These are phyloP conservation scores for Acropora tenuis DNA, from an alignment of 64 coral and sea anemone species.

Conservation along the genomic window DNA sequence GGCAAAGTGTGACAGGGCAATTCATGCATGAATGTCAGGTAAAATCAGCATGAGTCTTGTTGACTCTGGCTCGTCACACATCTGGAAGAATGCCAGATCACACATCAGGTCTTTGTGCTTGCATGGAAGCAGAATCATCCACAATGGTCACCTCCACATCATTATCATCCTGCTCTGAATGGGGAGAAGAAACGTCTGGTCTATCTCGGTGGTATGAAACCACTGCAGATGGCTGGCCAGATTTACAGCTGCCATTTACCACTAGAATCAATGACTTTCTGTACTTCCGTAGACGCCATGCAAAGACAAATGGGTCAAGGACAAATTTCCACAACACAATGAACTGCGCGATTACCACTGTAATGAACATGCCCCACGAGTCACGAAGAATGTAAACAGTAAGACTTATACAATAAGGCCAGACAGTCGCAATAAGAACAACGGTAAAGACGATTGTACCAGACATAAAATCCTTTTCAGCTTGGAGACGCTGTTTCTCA, in stretches of 20 bases:
- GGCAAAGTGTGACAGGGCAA: too few species aligned
- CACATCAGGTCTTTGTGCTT: background rate
- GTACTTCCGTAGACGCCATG: slow-evolving; percentile 57
- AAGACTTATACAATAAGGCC: slow-evolving; percentile 15
- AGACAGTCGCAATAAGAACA: slow-evolving; percentile 47
- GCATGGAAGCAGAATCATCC: background rate
- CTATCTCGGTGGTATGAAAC: background rate
- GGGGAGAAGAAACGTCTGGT: background rate
- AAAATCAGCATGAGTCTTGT: too few species aligned
- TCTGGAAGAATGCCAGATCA: background rate
- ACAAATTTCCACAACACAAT: slow-evolving; percentile 52
- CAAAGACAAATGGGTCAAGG: slow-evolving; percentile 58
- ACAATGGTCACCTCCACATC: slow-evolving; percentile 17
- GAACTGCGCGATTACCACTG: slow-evolving; percentile 15
- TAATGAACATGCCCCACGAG: background rate
- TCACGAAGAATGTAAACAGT: background rate
- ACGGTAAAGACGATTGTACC: slow-evolving; percentile 45
- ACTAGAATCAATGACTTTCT: slow-evolving; percentile 46
- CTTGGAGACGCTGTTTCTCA: slow-evolving; percentile 10
- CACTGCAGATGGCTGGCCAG: background rate
- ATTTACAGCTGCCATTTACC: background rate
- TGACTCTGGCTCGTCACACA: background rate
- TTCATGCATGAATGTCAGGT: too few species aligned
- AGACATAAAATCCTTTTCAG: slow-evolving; percentile 63
- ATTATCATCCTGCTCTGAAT: background rate